Conservation (phyloP, 2,113 vertebrate species). For the Heliornis fulica region DNA sequence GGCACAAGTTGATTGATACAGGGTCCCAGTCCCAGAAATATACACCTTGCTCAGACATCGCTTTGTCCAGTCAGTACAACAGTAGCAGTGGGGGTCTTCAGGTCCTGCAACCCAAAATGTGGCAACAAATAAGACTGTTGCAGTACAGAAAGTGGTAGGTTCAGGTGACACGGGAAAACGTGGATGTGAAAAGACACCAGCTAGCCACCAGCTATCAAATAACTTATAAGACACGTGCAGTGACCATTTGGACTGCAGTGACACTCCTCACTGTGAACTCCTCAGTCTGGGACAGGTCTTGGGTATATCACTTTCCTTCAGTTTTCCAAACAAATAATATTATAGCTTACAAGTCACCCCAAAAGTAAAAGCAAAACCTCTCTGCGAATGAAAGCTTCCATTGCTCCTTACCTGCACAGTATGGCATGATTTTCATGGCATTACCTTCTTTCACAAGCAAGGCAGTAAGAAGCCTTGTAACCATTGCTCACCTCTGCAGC, state of each 20-base stretch:
- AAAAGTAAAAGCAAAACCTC: not conserved
- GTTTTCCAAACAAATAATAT: not conserved
- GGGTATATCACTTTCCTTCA: not conserved
- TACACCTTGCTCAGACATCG: not conserved
- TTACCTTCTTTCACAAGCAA: not conserved
- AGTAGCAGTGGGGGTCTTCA: not conserved
- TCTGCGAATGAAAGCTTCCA: not conserved
- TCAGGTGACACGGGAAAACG: not conserved
- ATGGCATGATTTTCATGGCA: fast-evolving
- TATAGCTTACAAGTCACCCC: not conserved
- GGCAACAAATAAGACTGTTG: not conserved
- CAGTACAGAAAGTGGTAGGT: not conserved
- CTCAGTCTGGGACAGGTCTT: not conserved
- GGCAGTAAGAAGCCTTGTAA: not conserved
- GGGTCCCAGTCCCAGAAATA: not conserved
- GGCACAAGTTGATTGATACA: not conserved
- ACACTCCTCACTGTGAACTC: not conserved
- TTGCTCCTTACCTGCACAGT: fast-evolving
- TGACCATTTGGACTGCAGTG: not conserved
- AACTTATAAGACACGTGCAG: not conserved
- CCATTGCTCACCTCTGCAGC: not conserved
- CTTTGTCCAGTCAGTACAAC: not conserved
- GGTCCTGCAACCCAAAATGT: not conserved
- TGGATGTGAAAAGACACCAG: not conserved
- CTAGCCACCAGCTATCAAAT: not conserved